phyloP scores from a whole-genome alignment of 2,113 vertebrate species.

The Aviceda subcristata region DNA sequence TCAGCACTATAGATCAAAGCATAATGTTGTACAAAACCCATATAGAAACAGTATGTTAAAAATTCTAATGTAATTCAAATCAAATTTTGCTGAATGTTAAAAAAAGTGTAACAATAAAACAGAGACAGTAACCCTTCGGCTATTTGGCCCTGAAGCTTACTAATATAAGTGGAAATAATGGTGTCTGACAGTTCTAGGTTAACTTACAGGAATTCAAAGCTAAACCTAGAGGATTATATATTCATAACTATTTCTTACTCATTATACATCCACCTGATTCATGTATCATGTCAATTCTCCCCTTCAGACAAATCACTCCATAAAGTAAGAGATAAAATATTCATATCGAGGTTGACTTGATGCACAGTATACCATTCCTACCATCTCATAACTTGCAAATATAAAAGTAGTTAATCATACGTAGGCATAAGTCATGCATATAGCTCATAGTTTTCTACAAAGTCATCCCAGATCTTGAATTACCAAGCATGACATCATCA shows the following conservation, averaged over 20 bases:
- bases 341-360: background rate
- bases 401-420: background rate
- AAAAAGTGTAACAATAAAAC: background rate
- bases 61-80: background rate
- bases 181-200: constrained; percentile 26
- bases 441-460: background rate
- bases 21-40: background rate
- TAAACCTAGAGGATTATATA: background rate
- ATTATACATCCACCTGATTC: background rate
- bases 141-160: constrained; percentile 13
- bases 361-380: background rate
- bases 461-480: background rate
- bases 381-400: background rate
- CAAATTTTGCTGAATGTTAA: background rate
- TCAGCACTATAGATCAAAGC: background rate
- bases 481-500: background rate
- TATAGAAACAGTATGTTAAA: background rate
- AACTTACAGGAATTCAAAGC: constrained; percentile 24
- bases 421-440: background rate
- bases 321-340: background rate
- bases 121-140: background rate
- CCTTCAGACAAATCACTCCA: background rate
- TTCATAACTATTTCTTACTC: background rate
- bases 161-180: constrained; percentile 36
- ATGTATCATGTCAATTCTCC: background rate